Conservation (phyloP, 1,140 invertebrate species). For the Pantala flavescens region DNA sequence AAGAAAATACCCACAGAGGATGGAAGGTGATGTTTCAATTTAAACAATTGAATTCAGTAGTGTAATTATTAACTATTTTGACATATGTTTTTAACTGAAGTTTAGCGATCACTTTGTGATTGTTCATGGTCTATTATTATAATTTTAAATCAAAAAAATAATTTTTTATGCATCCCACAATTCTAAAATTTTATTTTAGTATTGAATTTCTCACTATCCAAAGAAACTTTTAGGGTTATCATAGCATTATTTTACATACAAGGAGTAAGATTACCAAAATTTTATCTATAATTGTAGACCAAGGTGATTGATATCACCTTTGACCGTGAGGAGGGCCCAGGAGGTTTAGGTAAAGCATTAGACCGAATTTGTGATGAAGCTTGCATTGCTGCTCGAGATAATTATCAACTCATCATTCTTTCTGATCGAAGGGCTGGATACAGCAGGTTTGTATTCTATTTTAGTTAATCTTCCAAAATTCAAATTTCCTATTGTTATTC, state of each 20-base stretch:
- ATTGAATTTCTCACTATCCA: too few species aligned
- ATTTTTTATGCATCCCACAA: too few species aligned
- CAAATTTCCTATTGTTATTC: background rate
- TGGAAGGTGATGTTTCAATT: slow-evolving; percentile 54
- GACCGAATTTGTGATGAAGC: slow-evolving; percentile 73
- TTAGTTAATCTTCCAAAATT: slow-evolving; percentile 2
- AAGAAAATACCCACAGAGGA: slow-evolving; percentile 70
- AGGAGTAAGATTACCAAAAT: too few species aligned
- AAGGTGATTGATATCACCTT: slow-evolving; percentile 87
- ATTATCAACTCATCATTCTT: slow-evolving; percentile 79
- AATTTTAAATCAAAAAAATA: too few species aligned
- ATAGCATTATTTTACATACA: too few species aligned
- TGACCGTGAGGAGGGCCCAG: slow-evolving; percentile 53
- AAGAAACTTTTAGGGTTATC: too few species aligned
- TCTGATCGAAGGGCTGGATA: slow-evolving; percentile 71
- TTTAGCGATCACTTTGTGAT: too few species aligned
- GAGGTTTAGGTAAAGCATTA: slow-evolving; percentile 67
- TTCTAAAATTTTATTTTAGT: too few species aligned
- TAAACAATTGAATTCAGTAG: background rate
- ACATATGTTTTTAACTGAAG: too few species aligned
- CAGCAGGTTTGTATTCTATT: slow-evolving; percentile 35
- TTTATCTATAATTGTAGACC: slow-evolving; percentile 38
- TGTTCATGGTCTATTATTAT: too few species aligned
- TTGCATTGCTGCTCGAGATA: slow-evolving; percentile 60
- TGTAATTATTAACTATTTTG: too few species aligned